phyloP scores from a whole-genome alignment of 53 echinoderm and acorn worm species.

The Apostichopus leukothele region DNA sequence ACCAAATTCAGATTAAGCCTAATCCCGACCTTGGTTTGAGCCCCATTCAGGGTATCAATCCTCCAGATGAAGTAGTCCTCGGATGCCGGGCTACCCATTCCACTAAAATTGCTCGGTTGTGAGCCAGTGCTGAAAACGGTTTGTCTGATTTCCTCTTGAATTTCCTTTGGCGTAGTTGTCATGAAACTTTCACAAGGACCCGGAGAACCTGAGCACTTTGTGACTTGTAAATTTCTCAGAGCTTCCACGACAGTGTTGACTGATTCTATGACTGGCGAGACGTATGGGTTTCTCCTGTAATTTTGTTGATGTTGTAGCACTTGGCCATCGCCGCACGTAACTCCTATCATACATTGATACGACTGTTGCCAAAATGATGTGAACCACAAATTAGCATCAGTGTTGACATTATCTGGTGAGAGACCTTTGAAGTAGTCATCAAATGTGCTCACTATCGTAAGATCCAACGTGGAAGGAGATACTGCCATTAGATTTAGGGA shows the following conservation, averaged over 20 bases:
- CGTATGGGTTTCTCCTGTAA: conserved; percentile 60
- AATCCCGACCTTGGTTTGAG: neutral
- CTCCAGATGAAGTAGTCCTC: conserved; percentile 38
- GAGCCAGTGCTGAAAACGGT: neutral
- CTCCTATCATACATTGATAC: conserved; percentile 49
- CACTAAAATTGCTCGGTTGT: conserved; percentile 18
- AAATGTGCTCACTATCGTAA: conserved; percentile 23
- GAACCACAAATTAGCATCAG: conserved; percentile 70
- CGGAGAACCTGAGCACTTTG: conserved; percentile 33
- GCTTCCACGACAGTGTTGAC: conserved; percentile 34
- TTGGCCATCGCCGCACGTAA: conserved; percentile 46
- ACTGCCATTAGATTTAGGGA: neutral
- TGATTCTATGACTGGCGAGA: conserved; percentile 48
- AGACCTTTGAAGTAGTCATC: conserved; percentile 64
- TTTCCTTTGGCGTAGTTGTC: conserved; percentile 47
- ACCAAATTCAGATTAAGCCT: no score
- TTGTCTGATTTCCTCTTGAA: conserved; percentile 30
- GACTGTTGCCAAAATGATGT: conserved; percentile 58
- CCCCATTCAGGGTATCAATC: neutral
- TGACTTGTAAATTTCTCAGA: conserved; percentile 7
- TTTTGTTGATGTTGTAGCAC: conserved; percentile 28
- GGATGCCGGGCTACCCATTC: neutral
- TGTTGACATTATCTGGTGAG: conserved; percentile 53
- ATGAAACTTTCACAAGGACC: conserved; percentile 40
- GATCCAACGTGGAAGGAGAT: conserved; percentile 2